Evolutionary conservation across 2,113 vertebrate genomes (phyloP).

Genomic region (Cyanoramphus novaezelandiae): DNA sequence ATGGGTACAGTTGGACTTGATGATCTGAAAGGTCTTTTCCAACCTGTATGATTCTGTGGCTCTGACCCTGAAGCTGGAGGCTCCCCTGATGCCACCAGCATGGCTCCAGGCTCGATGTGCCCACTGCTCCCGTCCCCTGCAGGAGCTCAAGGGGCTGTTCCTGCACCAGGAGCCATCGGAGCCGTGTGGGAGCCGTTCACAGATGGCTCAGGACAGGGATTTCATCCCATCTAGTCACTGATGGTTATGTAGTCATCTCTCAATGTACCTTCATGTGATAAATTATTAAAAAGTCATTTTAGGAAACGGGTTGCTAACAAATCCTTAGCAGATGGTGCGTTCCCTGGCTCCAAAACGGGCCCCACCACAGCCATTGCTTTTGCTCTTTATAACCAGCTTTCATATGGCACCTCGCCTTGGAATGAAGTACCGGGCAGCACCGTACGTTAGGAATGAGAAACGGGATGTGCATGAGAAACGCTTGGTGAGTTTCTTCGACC

Average conservation of each 20-base stretch:
- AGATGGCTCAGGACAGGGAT: background rate
- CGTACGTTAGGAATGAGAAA: background rate
- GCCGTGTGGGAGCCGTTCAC: fast-evolving
- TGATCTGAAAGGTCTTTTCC: background rate
- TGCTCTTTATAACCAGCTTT: background rate
- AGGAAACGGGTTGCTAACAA: background rate
- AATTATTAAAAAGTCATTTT: background rate
- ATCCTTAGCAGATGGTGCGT: background rate
- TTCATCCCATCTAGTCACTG: background rate
- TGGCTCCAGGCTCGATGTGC: fast-evolving
- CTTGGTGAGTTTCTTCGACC: background rate
- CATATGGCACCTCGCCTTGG: fast-evolving
- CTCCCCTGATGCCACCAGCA: background rate
- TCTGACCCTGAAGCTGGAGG: background rate
- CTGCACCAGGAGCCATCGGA: background rate
- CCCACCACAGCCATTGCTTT: background rate
- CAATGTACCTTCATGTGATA: background rate
- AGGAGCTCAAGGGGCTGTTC: background rate
- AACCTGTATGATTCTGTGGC: background rate
- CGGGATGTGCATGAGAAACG: background rate
- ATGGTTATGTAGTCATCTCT: background rate
- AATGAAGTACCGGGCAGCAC: fast-evolving
- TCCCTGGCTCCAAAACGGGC: background rate
- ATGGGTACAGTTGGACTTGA: background rate
- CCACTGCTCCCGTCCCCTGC: background rate